Base-by-base conservation (phyloP, 2,888 invertebrate genomes). In the Himalopsyche anomala region DNA sequence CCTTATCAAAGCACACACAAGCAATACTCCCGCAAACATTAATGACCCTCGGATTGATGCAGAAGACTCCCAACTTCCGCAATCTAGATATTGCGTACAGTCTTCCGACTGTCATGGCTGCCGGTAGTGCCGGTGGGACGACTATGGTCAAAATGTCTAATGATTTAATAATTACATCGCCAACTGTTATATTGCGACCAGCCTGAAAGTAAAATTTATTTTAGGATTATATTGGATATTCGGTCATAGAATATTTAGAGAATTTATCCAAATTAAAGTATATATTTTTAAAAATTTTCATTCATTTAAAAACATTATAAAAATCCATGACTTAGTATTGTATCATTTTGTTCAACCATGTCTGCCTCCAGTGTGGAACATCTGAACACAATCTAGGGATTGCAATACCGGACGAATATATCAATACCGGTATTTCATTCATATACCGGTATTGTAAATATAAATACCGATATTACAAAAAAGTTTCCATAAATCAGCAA, bases 71-170 rank as follows among this genome's bases (percentile, higher is more conserved):
- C 80, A 96, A 95, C 62, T 94, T 94, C 91, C 96, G 95, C 81
- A 99, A 93, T 11, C 99, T 94, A 84, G 94, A 94, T 90, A 98
- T 98, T 0, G 99, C 99, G 91, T 98, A 98, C 89, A 98, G 94
- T 3, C 97, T 95, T 0, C 99, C 99, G 2, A 98, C 98, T 0
- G 98, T 98, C 98, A 99, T 98, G 87, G 99, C 99, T 69, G 98
- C 98, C 1, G 98, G 99, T 80, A 99, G 92, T 0, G 99, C 98
- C 0, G 99, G 99, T 0, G 99, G 99, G 0, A 99, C 97, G 79
- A 98, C 98, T 86, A 99, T 98, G 0, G 99, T 99, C 88, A 99
- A 96, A 84, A 99, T 95, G 92, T 99, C 99, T 88, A 99, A 92
- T 0, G 97, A 96, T 90, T 98, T 96, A 15, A 97, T 91, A 0